Percentiles rank a stretch among this genome's conserved stretches.
Evolutionary conservation across 2,113 vertebrate species (phyloP).

Genomic region (Limanda limanda): DNA sequence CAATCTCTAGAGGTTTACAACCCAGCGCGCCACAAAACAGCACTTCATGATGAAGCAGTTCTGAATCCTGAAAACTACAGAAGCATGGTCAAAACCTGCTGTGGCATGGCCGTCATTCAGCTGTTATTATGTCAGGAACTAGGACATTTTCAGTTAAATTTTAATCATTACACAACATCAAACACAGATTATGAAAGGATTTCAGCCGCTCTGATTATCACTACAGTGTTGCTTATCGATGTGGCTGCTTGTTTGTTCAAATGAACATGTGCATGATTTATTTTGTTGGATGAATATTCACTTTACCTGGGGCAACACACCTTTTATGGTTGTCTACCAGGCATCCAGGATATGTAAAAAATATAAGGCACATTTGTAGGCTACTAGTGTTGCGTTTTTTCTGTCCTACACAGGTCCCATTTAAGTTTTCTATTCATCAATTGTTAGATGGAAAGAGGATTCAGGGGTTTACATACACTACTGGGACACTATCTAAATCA

Average conservation of each 20-base stretch:
- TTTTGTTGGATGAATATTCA: background rate
- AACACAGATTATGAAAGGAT: background rate
- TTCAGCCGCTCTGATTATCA: background rate
- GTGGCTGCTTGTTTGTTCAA: background rate
- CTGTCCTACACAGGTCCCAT: background rate
- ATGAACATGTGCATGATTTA: background rate
- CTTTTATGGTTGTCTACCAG: background rate
- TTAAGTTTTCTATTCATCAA: background rate
- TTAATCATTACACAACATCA: background rate
- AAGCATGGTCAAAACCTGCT: background rate
- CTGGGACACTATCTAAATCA: background rate
- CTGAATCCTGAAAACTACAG: conserved; percentile 18
- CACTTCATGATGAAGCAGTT: conserved; percentile 33
- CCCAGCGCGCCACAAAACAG: conserved; percentile 53
- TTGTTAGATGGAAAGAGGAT: background rate
- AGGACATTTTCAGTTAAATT: no score
- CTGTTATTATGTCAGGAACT: background rate
- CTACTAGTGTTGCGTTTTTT: background rate
- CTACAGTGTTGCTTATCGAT: background rate
- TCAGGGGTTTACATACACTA: no score
- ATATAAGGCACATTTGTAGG: background rate
- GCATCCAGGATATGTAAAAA: background rate
- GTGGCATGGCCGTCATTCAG: background rate
- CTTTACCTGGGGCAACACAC: background rate
- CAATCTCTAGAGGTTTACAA: conserved; percentile 48